These are phyloP conservation scores for Drosophila aldrichi DNA, from an alignment of 2,888 invertebrate species.

Conservation along the genomic window DNA sequence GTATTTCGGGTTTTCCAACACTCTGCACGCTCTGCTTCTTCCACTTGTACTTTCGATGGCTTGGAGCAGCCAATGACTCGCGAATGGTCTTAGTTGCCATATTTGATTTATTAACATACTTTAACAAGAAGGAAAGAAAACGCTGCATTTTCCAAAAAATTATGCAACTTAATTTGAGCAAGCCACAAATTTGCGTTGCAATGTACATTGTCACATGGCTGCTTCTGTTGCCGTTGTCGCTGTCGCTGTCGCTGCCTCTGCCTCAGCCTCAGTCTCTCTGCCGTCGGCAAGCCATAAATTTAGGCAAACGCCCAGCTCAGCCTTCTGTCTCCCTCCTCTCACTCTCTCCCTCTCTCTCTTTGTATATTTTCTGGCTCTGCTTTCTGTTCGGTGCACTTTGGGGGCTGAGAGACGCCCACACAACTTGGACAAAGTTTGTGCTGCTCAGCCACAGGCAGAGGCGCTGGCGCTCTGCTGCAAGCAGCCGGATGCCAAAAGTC, in stretches of 20 bases:
- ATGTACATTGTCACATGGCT: slow-evolving; percentile 57
- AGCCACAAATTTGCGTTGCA: slow-evolving; percentile 66
- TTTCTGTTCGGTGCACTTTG: slow-evolving; percentile 7
- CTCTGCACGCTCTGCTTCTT: background rate
- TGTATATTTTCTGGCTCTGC: background rate
- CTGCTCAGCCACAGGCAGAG: slow-evolving; percentile 34
- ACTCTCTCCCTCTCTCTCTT: background rate
- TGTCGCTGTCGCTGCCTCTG: slow-evolving; percentile 42
- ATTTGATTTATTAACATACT: slow-evolving; percentile 60
- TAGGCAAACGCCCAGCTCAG: slow-evolving; percentile 9
- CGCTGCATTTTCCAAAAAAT: slow-evolving; percentile 48
- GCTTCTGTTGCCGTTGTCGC: slow-evolving; percentile 39
- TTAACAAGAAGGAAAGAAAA: slow-evolving; percentile 35
- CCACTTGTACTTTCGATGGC: background rate
- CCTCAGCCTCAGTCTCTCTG: background rate
- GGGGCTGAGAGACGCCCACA: slow-evolving; percentile 40
- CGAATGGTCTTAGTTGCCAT: slow-evolving; percentile 35
- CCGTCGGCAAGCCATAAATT: slow-evolving; percentile 16
- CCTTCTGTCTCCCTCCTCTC: background rate
- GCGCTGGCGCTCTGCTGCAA: slow-evolving; percentile 23
- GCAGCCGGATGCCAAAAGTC: slow-evolving; percentile 66
- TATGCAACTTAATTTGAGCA: slow-evolving; percentile 63
- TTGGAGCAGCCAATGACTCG: slow-evolving; percentile 31
- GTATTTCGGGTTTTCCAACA: background rate
- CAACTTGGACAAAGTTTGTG: slow-evolving; percentile 48